Conservation (phyloP, 2,888 invertebrate species). For the Hirtodrosophila histrioides region DNA sequence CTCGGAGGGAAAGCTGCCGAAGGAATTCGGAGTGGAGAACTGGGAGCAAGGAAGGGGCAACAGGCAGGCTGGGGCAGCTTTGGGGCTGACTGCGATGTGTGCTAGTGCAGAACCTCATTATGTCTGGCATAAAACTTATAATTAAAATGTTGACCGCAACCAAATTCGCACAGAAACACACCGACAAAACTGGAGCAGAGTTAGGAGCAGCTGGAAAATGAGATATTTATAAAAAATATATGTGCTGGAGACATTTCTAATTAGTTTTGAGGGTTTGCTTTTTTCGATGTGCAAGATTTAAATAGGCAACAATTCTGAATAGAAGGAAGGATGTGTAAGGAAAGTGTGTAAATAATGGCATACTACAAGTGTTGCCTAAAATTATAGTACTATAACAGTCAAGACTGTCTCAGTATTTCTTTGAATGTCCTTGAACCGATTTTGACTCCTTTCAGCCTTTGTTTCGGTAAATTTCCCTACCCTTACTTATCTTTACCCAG, state of each 20-base stretch:
- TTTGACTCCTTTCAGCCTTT: no score
- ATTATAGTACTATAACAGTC: no score
- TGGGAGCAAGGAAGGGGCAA: neutral
- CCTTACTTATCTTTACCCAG: no score
- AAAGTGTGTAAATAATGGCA: no score
- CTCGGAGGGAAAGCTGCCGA: neutral
- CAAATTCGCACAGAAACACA: constrained; percentile 34
- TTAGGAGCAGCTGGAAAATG: constrained; percentile 11
- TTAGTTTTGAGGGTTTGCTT: constrained; percentile 71
- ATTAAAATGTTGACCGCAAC: constrained; percentile 75
- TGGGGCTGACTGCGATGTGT: constrained; percentile 1
- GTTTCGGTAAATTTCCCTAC: no score
- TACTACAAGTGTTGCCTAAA: no score
- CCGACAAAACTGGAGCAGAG: constrained; percentile 10
- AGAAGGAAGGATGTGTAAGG: no score
- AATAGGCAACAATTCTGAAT: neutral
- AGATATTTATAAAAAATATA: constrained; percentile 6
- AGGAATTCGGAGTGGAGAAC: constrained; percentile 4
- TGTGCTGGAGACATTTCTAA: constrained; percentile 65
- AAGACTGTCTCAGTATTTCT: no score
- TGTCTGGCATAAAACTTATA: constrained; percentile 71
- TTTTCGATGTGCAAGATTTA: neutral
- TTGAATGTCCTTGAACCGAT: no score
- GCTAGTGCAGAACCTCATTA: constrained; percentile 68
- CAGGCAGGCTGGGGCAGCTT: no score